Evolutionary conservation across 2,113 vertebrate genomes (phyloP).

Genomic region (Lophotis ruficrista): DNA sequence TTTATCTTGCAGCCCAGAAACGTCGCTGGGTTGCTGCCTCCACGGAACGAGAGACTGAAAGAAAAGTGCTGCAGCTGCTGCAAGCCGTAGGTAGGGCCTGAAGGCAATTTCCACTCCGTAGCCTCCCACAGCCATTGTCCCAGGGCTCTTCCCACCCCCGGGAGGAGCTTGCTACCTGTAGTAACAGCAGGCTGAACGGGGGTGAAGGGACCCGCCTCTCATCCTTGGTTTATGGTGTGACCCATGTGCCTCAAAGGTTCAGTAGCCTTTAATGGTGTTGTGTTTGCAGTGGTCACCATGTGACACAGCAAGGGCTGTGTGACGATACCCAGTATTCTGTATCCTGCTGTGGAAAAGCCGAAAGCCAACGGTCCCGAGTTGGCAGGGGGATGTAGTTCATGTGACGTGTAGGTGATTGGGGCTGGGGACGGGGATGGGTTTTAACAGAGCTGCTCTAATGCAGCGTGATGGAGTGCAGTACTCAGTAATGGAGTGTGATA

Average conservation of each 20-base stretch:
- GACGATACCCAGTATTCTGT: neutral
- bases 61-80: neutral
- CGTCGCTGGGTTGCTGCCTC: neutral
- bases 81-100: neutral
- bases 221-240: neutral
- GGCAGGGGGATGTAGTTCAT: neutral
- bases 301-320: neutral
- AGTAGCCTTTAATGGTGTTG: neutral
- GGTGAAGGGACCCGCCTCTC: neutral
- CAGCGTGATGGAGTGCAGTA: too few species aligned
- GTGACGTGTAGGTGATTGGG: neutral
- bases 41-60: neutral
- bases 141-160: neutral
- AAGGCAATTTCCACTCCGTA: neutral
- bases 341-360: neutral
- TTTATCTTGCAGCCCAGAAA: neutral
- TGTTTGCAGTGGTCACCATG: neutral
- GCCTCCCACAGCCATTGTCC: fast-evolving
- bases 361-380: neutral
- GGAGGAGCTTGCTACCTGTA: neutral
- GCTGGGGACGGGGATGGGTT: neutral
- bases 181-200: neutral
- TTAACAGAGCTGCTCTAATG: neutral
- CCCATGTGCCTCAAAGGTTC: neutral
- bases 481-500: neutral